Base-by-base conservation (phyloP, 2,797 vertebrate genomes). In the Pempheris klunzingeri region DNA sequence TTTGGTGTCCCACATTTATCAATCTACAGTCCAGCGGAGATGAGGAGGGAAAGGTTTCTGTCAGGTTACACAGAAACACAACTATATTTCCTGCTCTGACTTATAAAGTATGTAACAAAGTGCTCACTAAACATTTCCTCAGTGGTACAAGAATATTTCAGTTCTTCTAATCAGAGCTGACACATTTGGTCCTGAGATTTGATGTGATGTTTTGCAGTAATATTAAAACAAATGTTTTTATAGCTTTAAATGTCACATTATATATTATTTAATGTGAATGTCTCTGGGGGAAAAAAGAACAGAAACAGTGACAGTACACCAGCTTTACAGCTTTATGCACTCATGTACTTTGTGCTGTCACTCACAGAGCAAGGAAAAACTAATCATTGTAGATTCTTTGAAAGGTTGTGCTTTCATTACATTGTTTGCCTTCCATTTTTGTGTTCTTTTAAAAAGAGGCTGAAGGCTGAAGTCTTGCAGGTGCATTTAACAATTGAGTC, bases 1-100 rank as follows among this genome's bases (percentile, higher is more conserved):
- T 84, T 86, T 61, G 50, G 77, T 77, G 84, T 90, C 84, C 71
- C 66, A 79, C 87, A 81, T 92, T 92, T 87, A 84, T 92, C 82
- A 85, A 67, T 80, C 73, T 75, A 13, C 28, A 17, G 69, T 78
- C 69, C 50, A 30, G 69, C 58, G 67, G 80, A 85, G 77, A 81
- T 7, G 75, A 84, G 67, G 49, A 63, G 10, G 4, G 15, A 24
- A n/a, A 52, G 52, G n/a, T 38, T 41, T 26, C 20, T 5, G 30
- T 43, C 60, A 10, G 62, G 65, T 60, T 26, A 47, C 24, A 28
- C 43, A 6, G 9, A 30, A 24, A n/a, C 34, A 9, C 13, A 0
- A 4, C n/a, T 53, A 10, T 20, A 26, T 32, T n/a, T 12, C 10
- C 38, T 24, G 32, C 22, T 44, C 39, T 41, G 28, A 63, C 55